These are phyloP conservation scores for Oryzias melastigma DNA, from an alignment of 2,113 vertebrate genomes.

Conservation along the genomic window DNA sequence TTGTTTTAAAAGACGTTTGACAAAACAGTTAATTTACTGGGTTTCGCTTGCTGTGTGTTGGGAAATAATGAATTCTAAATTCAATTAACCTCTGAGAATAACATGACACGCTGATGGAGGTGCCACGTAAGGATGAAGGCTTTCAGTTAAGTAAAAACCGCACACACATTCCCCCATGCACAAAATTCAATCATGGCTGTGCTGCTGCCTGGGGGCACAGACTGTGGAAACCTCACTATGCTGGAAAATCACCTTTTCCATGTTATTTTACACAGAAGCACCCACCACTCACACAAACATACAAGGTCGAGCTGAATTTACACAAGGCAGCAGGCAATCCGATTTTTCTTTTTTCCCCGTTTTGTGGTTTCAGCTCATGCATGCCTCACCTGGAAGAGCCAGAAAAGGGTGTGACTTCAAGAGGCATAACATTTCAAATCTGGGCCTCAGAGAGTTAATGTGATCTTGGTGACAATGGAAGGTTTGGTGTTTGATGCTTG, in stretches of 20 bases:
- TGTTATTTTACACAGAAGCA: slow-evolving; percentile 64
- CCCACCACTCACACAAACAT: slow-evolving; percentile 24
- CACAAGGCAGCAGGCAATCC: slow-evolving; percentile 32
- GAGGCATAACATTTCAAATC: slow-evolving; percentile 24
- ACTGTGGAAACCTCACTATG: slow-evolving; percentile 58
- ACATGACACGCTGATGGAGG: slow-evolving; percentile 7
- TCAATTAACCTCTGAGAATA: slow-evolving; percentile 5
- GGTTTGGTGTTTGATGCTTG: slow-evolving; percentile 18
- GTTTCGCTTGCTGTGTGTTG: slow-evolving; percentile 3
- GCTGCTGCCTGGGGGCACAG: slow-evolving; percentile 50
- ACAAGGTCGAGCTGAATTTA: slow-evolving; percentile 24
- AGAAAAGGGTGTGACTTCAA: slow-evolving; percentile 37
- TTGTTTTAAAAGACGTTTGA: too few species aligned
- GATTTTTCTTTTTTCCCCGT: slow-evolving; percentile 44
- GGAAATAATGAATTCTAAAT: slow-evolving; percentile 4
- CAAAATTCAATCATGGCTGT: slow-evolving; percentile 67
- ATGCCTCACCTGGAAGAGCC: slow-evolving; percentile 7
- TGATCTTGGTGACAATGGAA: slow-evolving; percentile 34
- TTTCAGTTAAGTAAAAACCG: slow-evolving; percentile 24
- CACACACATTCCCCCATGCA: slow-evolving; percentile 21
- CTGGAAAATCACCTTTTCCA: slow-evolving; percentile 74
- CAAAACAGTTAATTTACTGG: too few species aligned
- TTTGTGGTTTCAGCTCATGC: slow-evolving; percentile 51
- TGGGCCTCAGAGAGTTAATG: slow-evolving; percentile 49
- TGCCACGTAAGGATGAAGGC: slow-evolving; percentile 14